phyloP scores from a whole-genome alignment of 2,888 invertebrate species.

The Pterobdella sp. region DNA sequence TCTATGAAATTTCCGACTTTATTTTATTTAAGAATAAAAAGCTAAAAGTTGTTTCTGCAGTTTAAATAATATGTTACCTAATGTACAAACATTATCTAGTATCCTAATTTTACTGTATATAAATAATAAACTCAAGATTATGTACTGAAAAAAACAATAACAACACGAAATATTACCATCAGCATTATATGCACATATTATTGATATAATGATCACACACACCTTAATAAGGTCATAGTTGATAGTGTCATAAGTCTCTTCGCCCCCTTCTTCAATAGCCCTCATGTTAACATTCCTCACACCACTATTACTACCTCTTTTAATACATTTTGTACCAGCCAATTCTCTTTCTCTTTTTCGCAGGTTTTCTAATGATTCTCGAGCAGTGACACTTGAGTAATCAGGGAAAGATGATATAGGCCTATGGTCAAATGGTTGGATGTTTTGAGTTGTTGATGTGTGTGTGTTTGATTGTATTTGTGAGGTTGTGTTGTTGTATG shows the following conservation, averaged over 20 bases:
- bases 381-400: conserved; percentile 38
- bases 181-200: too few relatives aligned
- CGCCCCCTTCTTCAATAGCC: conserved; percentile 13
- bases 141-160: too few relatives aligned
- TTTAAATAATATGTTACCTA: too few relatives aligned
- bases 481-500: not conserved
- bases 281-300: not conserved
- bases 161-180: too few relatives aligned
- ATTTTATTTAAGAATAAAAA: too few relatives aligned
- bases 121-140: too few relatives aligned
- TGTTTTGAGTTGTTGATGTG: not conserved
- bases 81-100: too few relatives aligned
- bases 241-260: conserved; percentile 35
- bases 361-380: conserved; percentile 38
- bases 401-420: conserved; percentile 26
- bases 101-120: too few relatives aligned
- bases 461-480: not conserved
- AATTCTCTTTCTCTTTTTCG: conserved; percentile 33
- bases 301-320: conserved; percentile 16
- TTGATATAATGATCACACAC: too few relatives aligned
- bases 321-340: not conserved
- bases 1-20: too few relatives aligned
- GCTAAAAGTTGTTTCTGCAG: too few relatives aligned
- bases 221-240: conserved; percentile 37
- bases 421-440: conserved; percentile 23